Base-by-base conservation (phyloP, 2,888 invertebrate species). In the Belgica antarctica region DNA sequence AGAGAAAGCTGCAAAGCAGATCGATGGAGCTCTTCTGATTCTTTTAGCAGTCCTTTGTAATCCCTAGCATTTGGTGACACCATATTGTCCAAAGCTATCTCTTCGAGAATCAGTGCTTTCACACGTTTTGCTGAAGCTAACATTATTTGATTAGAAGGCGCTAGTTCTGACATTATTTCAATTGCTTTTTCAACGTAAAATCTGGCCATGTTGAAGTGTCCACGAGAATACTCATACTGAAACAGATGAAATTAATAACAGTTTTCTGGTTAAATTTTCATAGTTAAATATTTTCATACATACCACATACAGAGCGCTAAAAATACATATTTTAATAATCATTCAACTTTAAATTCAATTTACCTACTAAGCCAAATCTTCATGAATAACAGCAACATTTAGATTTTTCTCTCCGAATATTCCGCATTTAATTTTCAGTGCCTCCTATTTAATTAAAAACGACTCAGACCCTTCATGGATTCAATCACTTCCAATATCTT, bases 331-430 rank as follows among this genome's bases (percentile, higher is more conserved):
- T n/a, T n/a, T n/a, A n/a, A n/a, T n/a, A n/a, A n/a, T n/a, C n/a
- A n/a, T n/a, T n/a, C n/a, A n/a, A n/a, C n/a, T n/a, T n/a, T n/a
- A n/a, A n/a, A n/a, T n/a, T n/a, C n/a, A n/a, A n/a, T n/a, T n/a
- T n/a, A n/a, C n/a, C n/a, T n/a, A n/a, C n/a, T 96, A 96, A 0
- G 95, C 94, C 57, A 96, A 83, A 81, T 96, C 95, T 81, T 96
- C 95, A 78, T 93, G 90, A 27, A 91, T 92, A 27, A 91, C 86
- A 0, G 95, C 96, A 73, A 96, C 90, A 78, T 90, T 89, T 72
- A 96, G 86, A 80, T 93, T 94, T 77, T 87, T 85, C 75, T 87
- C 88, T 0, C 92, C 92, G 81, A 93, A 94, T 75, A 94, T 87
- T 68, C 83, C 81, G 74, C 87, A 86, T 71, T 92, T 86, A 41